Conservation (phyloP, 2,113 vertebrate species). For the Anser brachyrhynchus region DNA sequence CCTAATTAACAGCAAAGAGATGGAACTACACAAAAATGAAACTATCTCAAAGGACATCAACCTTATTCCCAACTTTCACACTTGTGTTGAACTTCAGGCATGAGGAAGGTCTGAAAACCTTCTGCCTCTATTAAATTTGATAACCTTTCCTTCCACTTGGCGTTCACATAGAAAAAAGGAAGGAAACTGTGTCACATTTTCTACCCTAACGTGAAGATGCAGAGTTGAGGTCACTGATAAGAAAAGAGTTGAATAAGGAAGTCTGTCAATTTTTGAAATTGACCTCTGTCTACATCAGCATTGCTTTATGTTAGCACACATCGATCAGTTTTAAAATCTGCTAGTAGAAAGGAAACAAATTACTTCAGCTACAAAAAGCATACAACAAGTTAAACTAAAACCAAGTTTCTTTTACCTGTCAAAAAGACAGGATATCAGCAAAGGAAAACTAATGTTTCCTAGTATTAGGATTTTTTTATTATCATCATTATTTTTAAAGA, state of each 20-base stretch:
- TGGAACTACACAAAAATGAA: background rate
- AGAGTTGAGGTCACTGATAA: background rate
- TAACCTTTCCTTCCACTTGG: background rate
- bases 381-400: background rate
- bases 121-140: background rate
- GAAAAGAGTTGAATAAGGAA: background rate
- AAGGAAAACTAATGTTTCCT: background rate
- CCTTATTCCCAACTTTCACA: background rate
- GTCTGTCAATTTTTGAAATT: background rate
- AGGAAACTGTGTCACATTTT: background rate
- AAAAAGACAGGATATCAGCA: background rate
- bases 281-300: background rate
- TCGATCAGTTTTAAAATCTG: background rate
- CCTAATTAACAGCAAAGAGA: background rate
- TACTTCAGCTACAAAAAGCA: background rate
- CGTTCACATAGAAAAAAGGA: background rate
- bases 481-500: background rate
- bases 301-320: background rate
- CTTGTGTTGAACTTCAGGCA: background rate
- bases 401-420: conserved; percentile 11
- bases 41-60: background rate
- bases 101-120: background rate
- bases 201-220: background rate
- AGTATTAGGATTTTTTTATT: background rate
- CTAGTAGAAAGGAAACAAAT: background rate